Percentiles rank a stretch among this genome's conserved stretches.
Conservation (phyloP, 1,140 invertebrate species). For the Drosophila lacertosa region DNA sequence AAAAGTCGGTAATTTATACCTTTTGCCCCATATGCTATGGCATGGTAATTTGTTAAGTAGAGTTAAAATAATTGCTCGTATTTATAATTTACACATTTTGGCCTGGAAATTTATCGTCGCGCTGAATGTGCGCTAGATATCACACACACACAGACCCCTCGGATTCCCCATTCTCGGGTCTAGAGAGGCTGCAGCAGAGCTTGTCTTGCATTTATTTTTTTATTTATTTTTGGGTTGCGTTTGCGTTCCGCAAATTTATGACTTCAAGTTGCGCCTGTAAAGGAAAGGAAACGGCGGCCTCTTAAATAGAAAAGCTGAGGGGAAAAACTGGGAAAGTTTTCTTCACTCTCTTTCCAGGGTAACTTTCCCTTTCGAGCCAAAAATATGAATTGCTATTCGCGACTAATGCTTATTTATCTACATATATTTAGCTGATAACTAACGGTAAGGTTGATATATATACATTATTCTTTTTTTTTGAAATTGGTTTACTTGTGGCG, state of each 20-base stretch:
- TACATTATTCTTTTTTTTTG: background rate
- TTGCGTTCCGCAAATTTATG: slow-evolving; percentile 71
- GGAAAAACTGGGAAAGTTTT: slow-evolving; percentile 59
- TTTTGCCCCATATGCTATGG: slow-evolving; percentile 82
- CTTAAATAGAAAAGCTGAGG: slow-evolving; percentile 30
- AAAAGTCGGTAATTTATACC: slow-evolving; percentile 83
- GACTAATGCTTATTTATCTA: background rate
- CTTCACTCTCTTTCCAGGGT: slow-evolving; percentile 44
- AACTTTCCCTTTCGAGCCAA: slow-evolving; percentile 46
- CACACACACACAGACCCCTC: slow-evolving; percentile 14
- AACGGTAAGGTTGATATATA: too few species aligned
- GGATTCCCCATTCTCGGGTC: background rate
- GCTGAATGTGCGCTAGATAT: slow-evolving; percentile 80
- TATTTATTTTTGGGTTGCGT: slow-evolving; percentile 58
- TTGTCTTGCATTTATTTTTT: slow-evolving; percentile 80
- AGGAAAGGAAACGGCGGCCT: slow-evolving; percentile 40
- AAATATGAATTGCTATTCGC: slow-evolving; percentile 56
- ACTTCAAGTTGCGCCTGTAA: slow-evolving; percentile 61
- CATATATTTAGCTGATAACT: too few species aligned
- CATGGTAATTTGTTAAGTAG: slow-evolving; percentile 84
- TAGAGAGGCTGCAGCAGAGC: slow-evolving; percentile 43
- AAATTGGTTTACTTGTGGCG: background rate
- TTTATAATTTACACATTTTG: slow-evolving; percentile 84
- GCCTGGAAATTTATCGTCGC: slow-evolving; percentile 81
- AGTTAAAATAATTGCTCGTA: slow-evolving; percentile 84